These are phyloP conservation scores for Anastatus disparis DNA, from an alignment of 1,140 invertebrate genomes.

Conservation along the genomic window DNA sequence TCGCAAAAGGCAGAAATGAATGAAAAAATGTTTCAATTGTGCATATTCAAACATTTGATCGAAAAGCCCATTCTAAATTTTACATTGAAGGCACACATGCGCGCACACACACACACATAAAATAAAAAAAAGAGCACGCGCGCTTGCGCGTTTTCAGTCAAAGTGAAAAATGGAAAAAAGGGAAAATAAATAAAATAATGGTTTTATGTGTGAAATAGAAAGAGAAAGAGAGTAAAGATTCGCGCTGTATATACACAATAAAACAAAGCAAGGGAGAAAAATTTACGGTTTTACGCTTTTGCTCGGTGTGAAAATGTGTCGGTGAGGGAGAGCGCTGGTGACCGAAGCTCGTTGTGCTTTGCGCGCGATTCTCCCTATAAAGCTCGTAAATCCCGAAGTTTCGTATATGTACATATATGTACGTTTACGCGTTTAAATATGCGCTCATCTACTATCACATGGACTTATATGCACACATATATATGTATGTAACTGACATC, in stretches of 20 bases:
- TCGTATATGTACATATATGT: not conserved
- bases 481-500: no score
- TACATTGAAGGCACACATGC: not conserved
- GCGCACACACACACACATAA: no score
- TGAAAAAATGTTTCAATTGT: no score
- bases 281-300: not conserved
- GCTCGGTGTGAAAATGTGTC: not conserved
- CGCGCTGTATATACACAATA: conserved; percentile 2
- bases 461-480: no score
- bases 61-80: not conserved
- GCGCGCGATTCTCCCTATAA: not conserved
- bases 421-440: conserved; percentile 22
- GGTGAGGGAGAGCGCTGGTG: not conserved
- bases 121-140: no score
- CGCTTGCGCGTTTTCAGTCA: no score
- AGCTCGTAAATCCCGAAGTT: conserved; percentile 8
- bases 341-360: not conserved
- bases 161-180: not conserved
- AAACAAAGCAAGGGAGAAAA: conserved; percentile 23
- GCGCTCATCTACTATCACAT: not conserved
- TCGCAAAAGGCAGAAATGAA: no score
- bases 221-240: not conserved
- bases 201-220: no score
- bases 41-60: no score
- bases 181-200: not conserved